Evolutionary conservation across 2,888 invertebrate genomes (phyloP), one percentile per base, ranked within the genome.

Genomic region (Alviniconcha strummeri): DNA sequence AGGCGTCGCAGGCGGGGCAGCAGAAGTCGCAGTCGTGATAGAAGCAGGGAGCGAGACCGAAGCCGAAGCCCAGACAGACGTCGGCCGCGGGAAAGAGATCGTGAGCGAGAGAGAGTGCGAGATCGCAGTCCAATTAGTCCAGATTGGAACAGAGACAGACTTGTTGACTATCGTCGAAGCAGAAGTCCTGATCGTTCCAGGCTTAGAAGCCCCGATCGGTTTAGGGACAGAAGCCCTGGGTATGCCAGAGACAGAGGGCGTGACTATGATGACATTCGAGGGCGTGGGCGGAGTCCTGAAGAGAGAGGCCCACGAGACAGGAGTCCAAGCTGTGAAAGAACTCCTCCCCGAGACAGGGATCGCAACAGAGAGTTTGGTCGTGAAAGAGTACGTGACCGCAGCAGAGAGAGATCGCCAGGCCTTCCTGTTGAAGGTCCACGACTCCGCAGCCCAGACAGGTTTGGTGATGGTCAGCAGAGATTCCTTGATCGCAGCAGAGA

Each of bases 51-150:
- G n/a, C 69, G 81, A 36, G 77, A 81, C 17, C 67, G 84, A 0
- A 82, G 81, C n/a, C 80, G 87, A 19, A 84, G 87, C 54, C 83
- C 83, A 13, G 84, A 85, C 15, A 87, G 83, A 71, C 54, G 84
- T 60, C 82, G 77, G 1, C 80, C 80, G n/a, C 80, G 84, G 60
- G 64, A 67, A 56, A 81, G 72, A 64, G 83, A 84, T 19, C 81
- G 82, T 19, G 81, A 67, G 55, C 71, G 76, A 52, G 78, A 85
- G 52, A 83, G 85, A 55, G 77, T 55, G 8, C 81, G 84, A 69
- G 81, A 82, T 77, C 56, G 87, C 57, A 85, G 86, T 82, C 76
- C 80, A n/a, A 76, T 57, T 55, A 81, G 85, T 80, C 85, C 85
- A 56, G 84, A 85, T 17, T n/a, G 64, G 67, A 36, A n/a, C 60